These are phyloP conservation scores for Samia ricini DNA, from an alignment of 1,140 invertebrate species.

Conservation along the genomic window DNA sequence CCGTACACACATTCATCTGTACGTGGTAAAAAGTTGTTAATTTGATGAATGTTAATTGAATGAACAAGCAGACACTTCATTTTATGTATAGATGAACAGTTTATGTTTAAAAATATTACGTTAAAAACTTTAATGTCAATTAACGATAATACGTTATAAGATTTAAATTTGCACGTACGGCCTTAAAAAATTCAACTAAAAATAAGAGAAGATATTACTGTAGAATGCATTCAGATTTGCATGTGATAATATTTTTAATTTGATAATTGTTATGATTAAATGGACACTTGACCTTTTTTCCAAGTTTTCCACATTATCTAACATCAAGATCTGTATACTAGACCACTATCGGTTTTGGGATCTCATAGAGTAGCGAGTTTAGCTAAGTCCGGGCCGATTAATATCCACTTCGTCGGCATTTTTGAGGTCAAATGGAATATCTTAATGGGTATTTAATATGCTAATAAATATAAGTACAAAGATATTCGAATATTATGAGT, in stretches of 20 bases:
- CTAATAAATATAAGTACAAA: background rate
- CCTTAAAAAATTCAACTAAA: no score
- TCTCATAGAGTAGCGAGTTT: conserved; percentile 40
- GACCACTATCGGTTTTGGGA: conserved; percentile 31
- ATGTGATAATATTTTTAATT: background rate
- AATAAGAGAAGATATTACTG: no score
- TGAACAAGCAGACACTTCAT: no score
- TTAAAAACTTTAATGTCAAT: no score
- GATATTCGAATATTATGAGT: background rate
- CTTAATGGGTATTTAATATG: background rate
- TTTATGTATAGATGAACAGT: no score
- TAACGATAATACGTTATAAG: no score
- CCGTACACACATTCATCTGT: no score
- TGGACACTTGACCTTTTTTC: conserved; percentile 50
- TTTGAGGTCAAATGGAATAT: conserved; percentile 25
- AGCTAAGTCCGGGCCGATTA: conserved; percentile 40
- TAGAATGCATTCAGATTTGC: background rate
- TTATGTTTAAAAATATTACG: no score
- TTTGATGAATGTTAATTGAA: no score
- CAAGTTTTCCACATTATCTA: conserved; percentile 49
- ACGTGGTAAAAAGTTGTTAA: no score
- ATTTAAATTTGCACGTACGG: no score
- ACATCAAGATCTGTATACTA: conserved; percentile 50
- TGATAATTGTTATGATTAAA: conserved; percentile 28
- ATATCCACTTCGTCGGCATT: conserved; percentile 29